Conservation (phyloP, 2,113 vertebrate genomes). For the Tiliqua scincoides region DNA sequence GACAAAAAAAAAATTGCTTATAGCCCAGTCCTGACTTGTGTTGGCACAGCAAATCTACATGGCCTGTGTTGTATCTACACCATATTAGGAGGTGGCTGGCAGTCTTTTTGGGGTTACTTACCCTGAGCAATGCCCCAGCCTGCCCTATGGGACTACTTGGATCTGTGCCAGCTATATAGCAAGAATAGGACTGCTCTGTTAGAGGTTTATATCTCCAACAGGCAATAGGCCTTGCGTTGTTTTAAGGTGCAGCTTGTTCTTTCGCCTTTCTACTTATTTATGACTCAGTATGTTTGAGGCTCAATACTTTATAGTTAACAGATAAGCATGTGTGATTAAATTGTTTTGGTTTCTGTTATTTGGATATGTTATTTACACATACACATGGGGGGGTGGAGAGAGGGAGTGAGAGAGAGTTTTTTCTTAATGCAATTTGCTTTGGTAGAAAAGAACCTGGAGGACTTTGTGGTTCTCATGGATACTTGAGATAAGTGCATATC, state of each 20-base stretch:
- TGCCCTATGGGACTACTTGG: too few species aligned
- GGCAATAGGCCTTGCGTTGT: neutral
- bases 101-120: too few species aligned
- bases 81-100: too few species aligned
- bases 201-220: constrained; percentile 8
- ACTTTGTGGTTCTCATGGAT: neutral
- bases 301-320: neutral
- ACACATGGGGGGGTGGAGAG: too few species aligned
- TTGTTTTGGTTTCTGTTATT: neutral
- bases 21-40: too few species aligned
- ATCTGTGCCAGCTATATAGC: too few species aligned
- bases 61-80: too few species aligned
- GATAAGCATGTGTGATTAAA: neutral
- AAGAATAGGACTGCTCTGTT: too few species aligned
- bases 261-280: neutral
- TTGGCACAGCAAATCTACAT: too few species aligned
- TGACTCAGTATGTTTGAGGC: neutral
- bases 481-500: neutral
- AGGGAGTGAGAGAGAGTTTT: too few species aligned
- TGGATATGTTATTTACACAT: neutral
- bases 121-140: too few species aligned
- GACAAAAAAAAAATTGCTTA: neutral
- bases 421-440: neutral
- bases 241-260: neutral
- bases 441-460: neutral